Evolutionary conservation across 35 echinoderm and acorn worm genomes (phyloP).

Genomic region (Ophiothrix spiculata): DNA sequence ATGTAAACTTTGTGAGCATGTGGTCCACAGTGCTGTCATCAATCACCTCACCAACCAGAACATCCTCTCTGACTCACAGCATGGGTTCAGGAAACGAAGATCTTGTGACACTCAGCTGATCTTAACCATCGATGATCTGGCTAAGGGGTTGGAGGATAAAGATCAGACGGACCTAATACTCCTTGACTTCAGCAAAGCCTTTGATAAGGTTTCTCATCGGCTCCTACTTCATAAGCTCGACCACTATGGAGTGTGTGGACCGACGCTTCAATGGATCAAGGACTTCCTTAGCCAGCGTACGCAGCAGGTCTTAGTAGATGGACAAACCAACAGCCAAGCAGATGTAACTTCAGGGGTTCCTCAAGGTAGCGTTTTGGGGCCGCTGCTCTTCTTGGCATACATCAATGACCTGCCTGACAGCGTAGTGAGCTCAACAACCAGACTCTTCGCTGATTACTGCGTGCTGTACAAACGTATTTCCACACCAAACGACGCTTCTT

Average conservation of each 20-base stretch:
- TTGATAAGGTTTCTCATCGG: conserved; percentile 29
- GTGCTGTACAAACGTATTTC: conserved; percentile 12
- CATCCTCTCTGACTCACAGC: too few relatives aligned
- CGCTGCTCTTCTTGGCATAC: conserved; percentile 13
- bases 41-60: too few relatives aligned
- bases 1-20: too few relatives aligned
- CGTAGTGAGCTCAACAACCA: neutral
- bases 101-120: too few relatives aligned
- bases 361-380: neutral
- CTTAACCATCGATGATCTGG: too few relatives aligned
- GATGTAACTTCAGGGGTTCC: conserved; percentile 19
- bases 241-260: conserved; percentile 14
- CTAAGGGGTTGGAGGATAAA: too few relatives aligned
- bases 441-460: conserved; percentile 40
- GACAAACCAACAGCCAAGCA: neutral
- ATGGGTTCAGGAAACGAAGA: too few relatives aligned
- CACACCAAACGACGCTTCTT: neutral
- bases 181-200: too few relatives aligned
- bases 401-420: conserved; percentile 22
- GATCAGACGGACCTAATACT: too few relatives aligned
- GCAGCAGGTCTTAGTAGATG: neutral
- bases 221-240: conserved; percentile 10
- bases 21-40: too few relatives aligned
- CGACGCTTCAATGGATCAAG: neutral
- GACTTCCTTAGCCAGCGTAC: conserved; percentile 12